These are phyloP conservation scores for Drosophila nigrodunni DNA, from an alignment of 1,140 invertebrate species.

Conservation along the genomic window DNA sequence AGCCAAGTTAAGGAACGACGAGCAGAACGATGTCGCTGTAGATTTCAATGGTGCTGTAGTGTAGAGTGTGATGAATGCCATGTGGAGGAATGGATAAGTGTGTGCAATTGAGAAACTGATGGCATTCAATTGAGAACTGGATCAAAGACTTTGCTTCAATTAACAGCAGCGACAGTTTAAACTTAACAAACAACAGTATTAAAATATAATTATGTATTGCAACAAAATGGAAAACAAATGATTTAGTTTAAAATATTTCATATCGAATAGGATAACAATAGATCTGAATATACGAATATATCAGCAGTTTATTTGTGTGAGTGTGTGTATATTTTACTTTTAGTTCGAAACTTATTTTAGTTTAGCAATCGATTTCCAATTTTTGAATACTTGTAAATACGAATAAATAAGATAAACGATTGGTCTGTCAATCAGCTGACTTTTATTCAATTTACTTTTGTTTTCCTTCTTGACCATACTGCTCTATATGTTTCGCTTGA, in stretches of 20 bases:
- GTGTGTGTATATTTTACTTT: slow-evolving; percentile 27
- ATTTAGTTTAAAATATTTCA: slow-evolving; percentile 39
- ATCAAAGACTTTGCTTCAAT: slow-evolving; percentile 55
- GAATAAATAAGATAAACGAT: slow-evolving; percentile 75
- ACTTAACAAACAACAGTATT: slow-evolving; percentile 54
- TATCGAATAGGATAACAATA: slow-evolving; percentile 33
- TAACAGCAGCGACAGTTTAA: slow-evolving; percentile 36
- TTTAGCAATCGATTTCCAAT: slow-evolving; percentile 64
- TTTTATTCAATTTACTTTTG: slow-evolving; percentile 47
- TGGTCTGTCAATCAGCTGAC: slow-evolving; percentile 77
- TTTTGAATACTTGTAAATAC: slow-evolving; percentile 70
- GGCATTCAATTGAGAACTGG: slow-evolving; percentile 21
- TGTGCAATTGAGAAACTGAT: slow-evolving; percentile 88
- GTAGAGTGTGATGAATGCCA: slow-evolving; percentile 94
- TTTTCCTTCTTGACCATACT: slow-evolving; percentile 1
- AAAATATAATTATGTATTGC: slow-evolving; percentile 43
- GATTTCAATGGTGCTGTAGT: slow-evolving; percentile 96
- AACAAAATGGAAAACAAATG: slow-evolving; percentile 13
- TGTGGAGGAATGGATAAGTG: slow-evolving; percentile 93
- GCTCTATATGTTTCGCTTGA: slow-evolving; percentile 1
- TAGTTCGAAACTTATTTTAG: slow-evolving; percentile 30
- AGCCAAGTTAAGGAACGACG: slow-evolving; percentile 91
- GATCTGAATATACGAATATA: slow-evolving; percentile 18
- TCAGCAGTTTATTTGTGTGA: slow-evolving; percentile 13
- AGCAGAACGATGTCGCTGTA: slow-evolving; percentile 93